These are phyloP conservation scores for Phorcus lineatus DNA, from an alignment of 2,888 invertebrate species.

Conservation along the genomic window DNA sequence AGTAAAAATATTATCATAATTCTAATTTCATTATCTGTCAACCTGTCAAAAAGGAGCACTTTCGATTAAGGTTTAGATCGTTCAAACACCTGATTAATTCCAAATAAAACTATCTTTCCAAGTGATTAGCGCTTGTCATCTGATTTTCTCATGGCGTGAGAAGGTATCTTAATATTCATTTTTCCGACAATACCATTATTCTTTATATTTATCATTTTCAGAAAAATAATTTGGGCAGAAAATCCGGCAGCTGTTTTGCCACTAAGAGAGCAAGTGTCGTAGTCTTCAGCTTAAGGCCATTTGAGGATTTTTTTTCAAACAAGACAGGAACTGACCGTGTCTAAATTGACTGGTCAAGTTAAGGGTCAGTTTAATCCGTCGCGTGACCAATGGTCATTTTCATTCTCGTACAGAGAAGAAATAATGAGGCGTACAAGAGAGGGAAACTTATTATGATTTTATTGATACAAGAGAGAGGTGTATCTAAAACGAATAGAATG, in stretches of 20 bases:
- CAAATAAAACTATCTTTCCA: neutral
- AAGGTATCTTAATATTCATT: neutral
- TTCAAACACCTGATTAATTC: neutral
- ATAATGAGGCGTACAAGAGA: neutral
- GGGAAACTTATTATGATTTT: neutral
- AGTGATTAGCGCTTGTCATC: too few species aligned
- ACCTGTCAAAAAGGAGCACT: too few species aligned
- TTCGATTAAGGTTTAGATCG: too few species aligned
- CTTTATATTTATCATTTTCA: conserved; percentile 1
- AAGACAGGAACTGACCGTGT: conserved; percentile 1
- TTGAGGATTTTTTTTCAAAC: neutral
- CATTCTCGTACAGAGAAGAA: neutral
- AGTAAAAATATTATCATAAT: too few species aligned
- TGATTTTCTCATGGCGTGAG: neutral
- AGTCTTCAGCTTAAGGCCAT: neutral
- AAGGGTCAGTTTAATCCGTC: neutral
- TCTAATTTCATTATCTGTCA: too few species aligned
- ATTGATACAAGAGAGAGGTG: neutral
- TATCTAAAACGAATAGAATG: conserved; percentile 1
- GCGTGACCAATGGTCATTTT: conserved; percentile 9
- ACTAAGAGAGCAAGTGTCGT: neutral
- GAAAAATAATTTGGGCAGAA: neutral
- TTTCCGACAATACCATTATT: neutral
- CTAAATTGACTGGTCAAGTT: conserved; percentile 5
- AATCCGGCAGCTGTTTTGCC: conserved; percentile 6